These are phyloP conservation scores for Malacoctenus gilli DNA, from an alignment of 2,797 vertebrate genomes.

Conservation along the genomic window DNA sequence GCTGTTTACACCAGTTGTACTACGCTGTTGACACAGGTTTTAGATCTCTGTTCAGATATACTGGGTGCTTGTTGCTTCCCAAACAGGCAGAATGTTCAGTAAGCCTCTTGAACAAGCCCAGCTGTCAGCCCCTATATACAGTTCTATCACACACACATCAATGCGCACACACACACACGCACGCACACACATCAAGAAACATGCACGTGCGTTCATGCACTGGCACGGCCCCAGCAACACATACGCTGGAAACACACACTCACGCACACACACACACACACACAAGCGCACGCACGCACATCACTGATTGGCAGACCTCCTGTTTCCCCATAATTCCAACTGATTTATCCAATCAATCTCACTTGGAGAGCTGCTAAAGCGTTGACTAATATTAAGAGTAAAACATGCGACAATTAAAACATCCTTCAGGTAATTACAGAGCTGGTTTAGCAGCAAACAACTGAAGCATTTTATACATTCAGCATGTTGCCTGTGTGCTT, in stretches of 20 bases:
- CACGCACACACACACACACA: conserved; percentile 37
- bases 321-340: conserved; percentile 77
- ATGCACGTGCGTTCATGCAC: conserved; percentile 49
- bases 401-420: conserved; percentile 83
- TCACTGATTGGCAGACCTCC: conserved; percentile 80
- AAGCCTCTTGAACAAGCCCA: conserved; percentile 81
- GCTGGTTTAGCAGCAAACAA: conserved; percentile 86
- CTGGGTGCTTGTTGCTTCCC: conserved; percentile 74
- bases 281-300: conserved; percentile 47
- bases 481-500: conserved; percentile 58
- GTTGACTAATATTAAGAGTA: conserved; percentile 81
- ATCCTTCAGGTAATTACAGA: conserved; percentile 87
- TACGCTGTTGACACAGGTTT: conserved; percentile 79
- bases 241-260: conserved; percentile 42
- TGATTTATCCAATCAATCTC: conserved; percentile 83
- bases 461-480: conserved; percentile 71
- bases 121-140: conserved; percentile 77
- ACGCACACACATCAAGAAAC: conserved; percentile 32
- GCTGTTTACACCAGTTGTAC: conserved; percentile 76
- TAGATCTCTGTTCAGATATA: conserved; percentile 78
- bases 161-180: too few species aligned
- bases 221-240: conserved; percentile 57
- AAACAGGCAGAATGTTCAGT: conserved; percentile 79
- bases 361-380: conserved; percentile 76
- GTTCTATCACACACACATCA: conserved; percentile 45